Base-by-base conservation (phyloP, 2,113 vertebrate species). In the Odocoileus hemionus region DNA sequence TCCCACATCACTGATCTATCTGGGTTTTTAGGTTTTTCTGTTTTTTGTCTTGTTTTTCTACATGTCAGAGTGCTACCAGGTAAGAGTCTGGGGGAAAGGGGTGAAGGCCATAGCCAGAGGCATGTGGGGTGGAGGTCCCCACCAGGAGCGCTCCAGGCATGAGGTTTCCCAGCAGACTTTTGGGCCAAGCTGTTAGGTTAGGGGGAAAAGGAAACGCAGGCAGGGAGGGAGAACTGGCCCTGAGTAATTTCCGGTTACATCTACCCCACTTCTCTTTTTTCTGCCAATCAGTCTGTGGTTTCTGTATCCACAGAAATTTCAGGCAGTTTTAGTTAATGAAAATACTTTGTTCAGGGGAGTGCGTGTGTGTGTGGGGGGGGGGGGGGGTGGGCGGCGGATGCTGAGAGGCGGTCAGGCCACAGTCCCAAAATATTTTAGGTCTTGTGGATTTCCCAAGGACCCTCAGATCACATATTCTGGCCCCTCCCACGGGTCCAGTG, bases 221-320 rank as follows among this genome's bases (percentile, higher is more conserved):
- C 3, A 33, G 36, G 28, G 2, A 60, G 86, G 57, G 36, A 30
- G 54, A n/a, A 21, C 45, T 10, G 47, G 36, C 57, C 92, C 54
- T 64, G 3, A 13, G 19, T 16, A 84, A 91, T 14, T 97, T 96
- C 93, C n/a, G 14, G 43, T 87, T 89, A 52, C 82, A 33, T 80
- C 58, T 67, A 30, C 21, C 13, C 4, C 25, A 85, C 94, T 82
- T 86, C 79, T 54, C 26, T 88, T 92, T 94, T 93, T 47, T 94
- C 36, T 67, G 76, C 28, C 1, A 15, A 55, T 33, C 57, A 50
- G 61, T 83, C 58, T 97, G 89, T 95, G 95, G 96, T 96, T 97
- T 96, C 89, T 80, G 26, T 50, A 15, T 52, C 83, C 61, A 2
- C 30, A 36, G 61, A 89, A 92, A 80, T 89, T 96, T 70, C 79